Evolutionary conservation across 2,797 vertebrate genomes (phyloP), one percentile per base, ranked within the genome.

Genomic region (Myoxocephalus aenaeus): DNA sequence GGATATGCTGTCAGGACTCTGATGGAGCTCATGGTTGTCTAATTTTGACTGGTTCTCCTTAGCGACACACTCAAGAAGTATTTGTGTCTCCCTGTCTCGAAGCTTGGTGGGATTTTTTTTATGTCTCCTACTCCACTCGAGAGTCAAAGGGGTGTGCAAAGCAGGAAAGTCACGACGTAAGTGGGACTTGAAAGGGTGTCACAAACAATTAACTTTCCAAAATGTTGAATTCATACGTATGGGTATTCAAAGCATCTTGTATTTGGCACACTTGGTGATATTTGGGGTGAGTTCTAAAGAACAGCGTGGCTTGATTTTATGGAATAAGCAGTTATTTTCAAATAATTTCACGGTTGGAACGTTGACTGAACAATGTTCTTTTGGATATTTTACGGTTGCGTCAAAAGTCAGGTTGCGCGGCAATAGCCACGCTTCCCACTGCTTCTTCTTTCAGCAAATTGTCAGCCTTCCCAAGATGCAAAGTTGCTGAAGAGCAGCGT

Each of bases 11-110:
- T 91, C 90, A 89, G 70, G 53, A 32, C 63, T 77, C 70, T 86
- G 87, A 91, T 80, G 79, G 81, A 80, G 84, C 86, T 84, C 69
- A 72, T 68, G 85, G 77, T 90, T 90, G 87, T 92, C 89, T 89
- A 70, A 87, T 87, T 90, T 72, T 90, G 87, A 92, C 74, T 83
- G 72, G 51, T 75, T 84, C 83, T 83, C 81, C 75, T 86, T 84
- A 32, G 53, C 34, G 58, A 79, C 78, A 80, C 80, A 80, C 79
- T 81, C 75, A 76, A 65, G 58, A 73, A 73, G 73, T 81, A 79
- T 86, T 80, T 86, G 80, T 84, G 73, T 88, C 56, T 75, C 75
- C 65, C 71, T 25, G 56, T 79, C 84, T 87, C 51, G 71, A 79
- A 75, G 81, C 80, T 61, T 0, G 40, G 25, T 63, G 64, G 79